Conservation (phyloP, 1,140 invertebrate species). For the Trichoplusia ni region DNA sequence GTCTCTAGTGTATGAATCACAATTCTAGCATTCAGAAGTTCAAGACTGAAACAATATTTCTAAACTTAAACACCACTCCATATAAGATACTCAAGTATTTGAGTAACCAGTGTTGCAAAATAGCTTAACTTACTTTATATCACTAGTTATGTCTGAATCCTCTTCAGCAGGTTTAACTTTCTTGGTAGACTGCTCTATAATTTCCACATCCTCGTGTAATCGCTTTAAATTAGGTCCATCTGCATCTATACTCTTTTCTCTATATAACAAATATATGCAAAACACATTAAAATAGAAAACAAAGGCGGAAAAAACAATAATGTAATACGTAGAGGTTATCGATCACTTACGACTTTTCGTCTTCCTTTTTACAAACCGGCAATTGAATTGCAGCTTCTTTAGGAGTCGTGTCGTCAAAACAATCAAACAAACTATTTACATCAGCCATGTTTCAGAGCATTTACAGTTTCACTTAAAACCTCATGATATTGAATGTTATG, state of each 20-base stretch:
- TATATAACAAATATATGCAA: slow-evolving; percentile 21
- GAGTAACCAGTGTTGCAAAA: not conserved
- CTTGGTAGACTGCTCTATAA: slow-evolving; percentile 55
- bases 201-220: slow-evolving; percentile 60
- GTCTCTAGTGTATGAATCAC: slow-evolving; percentile 94
- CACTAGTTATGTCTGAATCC: slow-evolving; percentile 54
- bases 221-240: slow-evolving; percentile 49
- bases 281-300: slow-evolving; percentile 6
- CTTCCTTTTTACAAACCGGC: slow-evolving; percentile 48
- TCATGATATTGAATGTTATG: not conserved
- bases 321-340: slow-evolving; percentile 52
- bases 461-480: not conserved
- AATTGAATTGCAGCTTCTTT: slow-evolving; percentile 48
- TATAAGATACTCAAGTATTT: too few species aligned
- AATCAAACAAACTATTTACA: slow-evolving; percentile 69
- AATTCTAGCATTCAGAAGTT: slow-evolving; percentile 86
- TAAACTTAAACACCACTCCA: too few species aligned
- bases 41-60: slow-evolving; percentile 78
- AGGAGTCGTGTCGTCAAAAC: slow-evolving; percentile 58
- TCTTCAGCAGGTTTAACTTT: slow-evolving; percentile 59
- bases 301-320: not conserved
- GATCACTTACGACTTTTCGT: slow-evolving; percentile 52
- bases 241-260: slow-evolving; percentile 19
- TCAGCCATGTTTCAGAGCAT: slow-evolving; percentile 44
- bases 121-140: slow-evolving; percentile 67